Base-by-base conservation (phyloP, 2,113 vertebrate genomes). In the Ovibos moschatus region DNA sequence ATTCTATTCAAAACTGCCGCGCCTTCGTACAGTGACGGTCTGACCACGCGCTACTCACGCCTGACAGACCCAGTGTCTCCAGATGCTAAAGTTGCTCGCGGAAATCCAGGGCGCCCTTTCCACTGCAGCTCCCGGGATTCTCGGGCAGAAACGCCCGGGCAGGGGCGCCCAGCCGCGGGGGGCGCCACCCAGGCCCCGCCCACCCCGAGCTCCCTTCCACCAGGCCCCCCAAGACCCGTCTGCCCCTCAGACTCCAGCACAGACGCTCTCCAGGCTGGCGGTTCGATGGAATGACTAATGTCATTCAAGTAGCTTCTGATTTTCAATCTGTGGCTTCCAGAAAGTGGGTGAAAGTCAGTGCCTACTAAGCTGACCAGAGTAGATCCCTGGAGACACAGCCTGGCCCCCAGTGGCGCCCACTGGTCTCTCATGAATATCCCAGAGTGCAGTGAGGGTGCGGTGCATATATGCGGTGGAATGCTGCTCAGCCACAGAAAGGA, bases 111-210 rank as follows among this genome's bases (percentile, higher is more conserved):
- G 11, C 14, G 7, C 10, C 40, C 12, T 50, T 50, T 88, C 28
- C 57, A 33, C 8, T 12, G 45, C 30, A 58, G 76, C 13, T 40
- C 67, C 36, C 3, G 14, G 19, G n/a, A 55, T 55, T 67, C 92
- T 16, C 33, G 19, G n/a, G 21, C 13, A 0, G 43, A 47, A 28
- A 33, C 4, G 6, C 45, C 30, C 7, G 40, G 1, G 2, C 4
- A 0, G 36, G 14, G 71, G 21, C 4, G 30, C 58, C 23, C 9
- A 10, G 40, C 30, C 50, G 21, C 25, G 4, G 13, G 23, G 10
- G 45, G 47, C 1, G 0, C 33, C 30, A 2, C 6, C 7, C 15
- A 43, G 36, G 11, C 33, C 27, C n/a, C 0, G 4, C 7, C 6
- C 15, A 17, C 27, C 21, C 12, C 30, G 25, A 71, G 36, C 33